Evolutionary conservation across 2,888 invertebrate genomes (phyloP), one percentile per base, ranked within the genome.

Genomic region (Machimus rusticus): DNA sequence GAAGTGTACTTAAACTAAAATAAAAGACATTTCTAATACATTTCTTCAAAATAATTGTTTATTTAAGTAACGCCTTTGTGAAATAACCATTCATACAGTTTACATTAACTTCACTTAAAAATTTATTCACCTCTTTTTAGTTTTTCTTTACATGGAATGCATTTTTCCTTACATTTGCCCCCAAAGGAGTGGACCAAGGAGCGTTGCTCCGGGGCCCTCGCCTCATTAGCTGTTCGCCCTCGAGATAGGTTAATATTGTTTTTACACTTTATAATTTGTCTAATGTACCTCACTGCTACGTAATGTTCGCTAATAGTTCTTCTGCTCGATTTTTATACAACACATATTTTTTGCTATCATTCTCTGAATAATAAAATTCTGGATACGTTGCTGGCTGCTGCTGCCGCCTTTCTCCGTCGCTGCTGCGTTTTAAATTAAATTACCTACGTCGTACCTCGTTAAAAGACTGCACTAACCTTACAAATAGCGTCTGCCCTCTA

Each of bases 391-490:
- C 85, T 74, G 12, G 51, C 43, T 19, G 66, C 66, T 87, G 85
- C 55, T 85, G 37, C 57, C 39, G 81, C 78, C 23, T 81, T 9
- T 43, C 85, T 46, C 31, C 46, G 28, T 46, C 31, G 31, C 14
- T 81, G n/a, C 19, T 51, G 2, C 14, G 28, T 28, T 79, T 88
- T 87, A 87, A 88, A 87, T 87, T 79, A 85, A 88, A 87, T 88
- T 88, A 78, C 19, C 87, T 88, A 86, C 85, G n/a, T 16, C 43
- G 66, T 88, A 86, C 79, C 16, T 23, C 43, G 66, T 87, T 78
- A 74, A 90, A 89, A 89, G 91, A 91, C 91, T 92, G 92, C 92
- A 92, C 92, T 92, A 92, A 92, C 92, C 92, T 92, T 92, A 92
- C 90, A 91, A 91, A 90, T 89, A 89, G 88, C 78, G 85, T 78